phyloP scores from a whole-genome alignment of 2,797 vertebrate species.

The Rousettus madagascariensis region DNA sequence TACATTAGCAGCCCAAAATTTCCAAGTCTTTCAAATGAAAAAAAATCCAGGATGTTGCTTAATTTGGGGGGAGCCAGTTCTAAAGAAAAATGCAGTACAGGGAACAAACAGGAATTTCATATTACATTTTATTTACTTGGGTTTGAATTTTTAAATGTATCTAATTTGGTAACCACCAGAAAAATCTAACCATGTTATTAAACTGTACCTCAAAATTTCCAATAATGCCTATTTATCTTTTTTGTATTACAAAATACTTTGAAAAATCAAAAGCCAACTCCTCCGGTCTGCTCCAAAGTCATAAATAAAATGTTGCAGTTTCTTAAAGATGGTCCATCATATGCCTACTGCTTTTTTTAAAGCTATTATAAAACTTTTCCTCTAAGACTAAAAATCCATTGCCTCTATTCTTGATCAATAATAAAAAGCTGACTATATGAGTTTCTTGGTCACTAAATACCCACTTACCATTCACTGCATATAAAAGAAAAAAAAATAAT shows the following conservation, averaged over 20 bases:
- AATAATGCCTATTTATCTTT: conserved; percentile 20
- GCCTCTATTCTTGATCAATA: conserved; percentile 68
- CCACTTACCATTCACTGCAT: conserved; percentile 54
- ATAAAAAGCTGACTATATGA: conserved; percentile 70
- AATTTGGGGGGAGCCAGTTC: background rate
- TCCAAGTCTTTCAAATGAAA: conserved; percentile 54
- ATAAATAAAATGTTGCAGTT: conserved; percentile 62
- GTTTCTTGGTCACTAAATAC: conserved; percentile 71
- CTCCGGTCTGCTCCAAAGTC: conserved; percentile 6
- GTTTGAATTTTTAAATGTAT: conserved; percentile 40
- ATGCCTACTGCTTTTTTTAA: conserved; percentile 16
- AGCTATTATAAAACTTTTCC: conserved; percentile 67
- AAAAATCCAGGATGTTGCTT: background rate
- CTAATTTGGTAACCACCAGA: conserved; percentile 37
- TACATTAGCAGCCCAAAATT: conserved; percentile 50
- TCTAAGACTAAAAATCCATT: conserved; percentile 67
- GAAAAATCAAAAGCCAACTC: conserved; percentile 18
- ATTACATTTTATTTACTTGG: conserved; percentile 25
- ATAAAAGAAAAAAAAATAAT: background rate
- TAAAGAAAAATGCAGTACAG: background rate
- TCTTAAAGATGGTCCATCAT: conserved; percentile 55
- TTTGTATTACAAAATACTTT: conserved; percentile 36
- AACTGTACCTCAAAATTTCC: background rate
- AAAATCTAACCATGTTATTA: conserved; percentile 30
- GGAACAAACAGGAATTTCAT: conserved; percentile 35